Base-by-base conservation (phyloP, 2,797 vertebrate species). In the Amniataba percoides region DNA sequence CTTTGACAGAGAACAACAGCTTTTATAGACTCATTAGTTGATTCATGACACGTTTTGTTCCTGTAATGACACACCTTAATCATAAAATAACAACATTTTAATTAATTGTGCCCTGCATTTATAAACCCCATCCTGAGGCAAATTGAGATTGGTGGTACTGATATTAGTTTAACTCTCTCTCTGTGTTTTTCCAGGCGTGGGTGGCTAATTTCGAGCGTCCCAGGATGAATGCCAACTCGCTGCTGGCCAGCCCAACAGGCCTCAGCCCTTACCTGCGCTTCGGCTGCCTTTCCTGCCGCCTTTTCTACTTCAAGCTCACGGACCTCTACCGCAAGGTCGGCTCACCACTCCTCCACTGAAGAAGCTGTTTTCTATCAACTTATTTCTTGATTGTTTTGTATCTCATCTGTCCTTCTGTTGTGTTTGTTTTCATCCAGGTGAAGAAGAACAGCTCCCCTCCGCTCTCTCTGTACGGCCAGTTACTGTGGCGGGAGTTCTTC, bases 221-320 rank as follows among this genome's bases (percentile, higher is more conserved):
- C 36, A 91, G 94, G 79, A 95, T 96, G 95, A 96, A 96, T 7
- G 94, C 94, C 58, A 96, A 95, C 88, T 96, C 95, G 15, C 82
- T 96, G 80, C 85, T 96, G 84, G 95, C 94, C 59, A 96, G 94
- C 77, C 95, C 95, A 0, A 95, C 95, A 1, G 95, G 95, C 79
- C 91, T 95, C 73, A 96, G 95, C 85, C 95, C 95, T 0, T 96
- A 95, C 89, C 91, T 96, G 36, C 95, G 95, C 55, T 96, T 96
- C 5, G 95, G 95, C 77, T 96, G 95, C 86, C 94, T 96, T 57
- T 96, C 95, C 74, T 96, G 95, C 48, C 95, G 94, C 59, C 94
- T 95, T 40, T 96, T 96, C 86, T 95, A 96, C 89, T 95, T 95
- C 88, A 96, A 96, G 80, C 95, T 96, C 82, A 96, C 95, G 0